These are phyloP conservation scores for Naso thynnoides DNA, from an alignment of 2,797 vertebrate genomes.

Conservation along the genomic window DNA sequence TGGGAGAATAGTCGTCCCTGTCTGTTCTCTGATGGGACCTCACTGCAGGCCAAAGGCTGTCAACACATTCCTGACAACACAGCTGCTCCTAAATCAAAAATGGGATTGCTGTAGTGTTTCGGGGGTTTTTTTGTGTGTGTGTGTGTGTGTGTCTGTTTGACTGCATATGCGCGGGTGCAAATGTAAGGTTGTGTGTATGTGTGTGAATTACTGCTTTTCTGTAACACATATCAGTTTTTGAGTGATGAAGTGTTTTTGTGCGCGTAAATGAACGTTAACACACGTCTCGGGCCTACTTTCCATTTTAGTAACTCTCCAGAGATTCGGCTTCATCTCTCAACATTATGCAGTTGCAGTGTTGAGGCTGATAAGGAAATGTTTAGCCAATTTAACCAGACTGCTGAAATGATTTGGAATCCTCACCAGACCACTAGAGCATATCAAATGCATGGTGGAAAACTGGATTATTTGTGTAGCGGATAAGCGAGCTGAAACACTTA, in stretches of 20 bases:
- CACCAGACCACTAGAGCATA: slow-evolving; percentile 51
- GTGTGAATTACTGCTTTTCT: slow-evolving; percentile 48
- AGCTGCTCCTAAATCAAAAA: slow-evolving; percentile 66
- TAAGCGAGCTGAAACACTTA: slow-evolving; percentile 48
- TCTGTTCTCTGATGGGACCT: slow-evolving; percentile 58
- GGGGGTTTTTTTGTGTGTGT: slow-evolving; percentile 17
- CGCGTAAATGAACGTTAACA: slow-evolving; percentile 57
- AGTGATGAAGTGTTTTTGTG: slow-evolving; percentile 60
- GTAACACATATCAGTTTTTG: slow-evolving; percentile 45
- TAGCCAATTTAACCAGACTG: slow-evolving; percentile 67
- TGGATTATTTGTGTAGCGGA: slow-evolving; percentile 61
- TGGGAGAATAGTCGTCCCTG: slow-evolving; percentile 39
- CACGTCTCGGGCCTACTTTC: slow-evolving; percentile 50
- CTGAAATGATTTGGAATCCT: slow-evolving; percentile 73
- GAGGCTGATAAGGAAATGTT: slow-evolving; percentile 72
- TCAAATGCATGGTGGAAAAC: slow-evolving; percentile 65
- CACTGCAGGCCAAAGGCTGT: slow-evolving; percentile 66
- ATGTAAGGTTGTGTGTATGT: background rate
- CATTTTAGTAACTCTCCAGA: slow-evolving; percentile 59
- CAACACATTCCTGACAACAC: slow-evolving; percentile 61
- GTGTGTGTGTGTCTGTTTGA: slow-evolving; percentile 27
- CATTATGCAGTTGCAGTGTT: slow-evolving; percentile 53
- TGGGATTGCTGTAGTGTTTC: slow-evolving; percentile 23
- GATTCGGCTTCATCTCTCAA: slow-evolving; percentile 53
- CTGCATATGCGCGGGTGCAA: slow-evolving; percentile 25